Percentiles rank a stretch among this genome's conserved stretches.
Conservation (phyloP, 2,888 invertebrate genomes). For the Nysson spinosus region DNA sequence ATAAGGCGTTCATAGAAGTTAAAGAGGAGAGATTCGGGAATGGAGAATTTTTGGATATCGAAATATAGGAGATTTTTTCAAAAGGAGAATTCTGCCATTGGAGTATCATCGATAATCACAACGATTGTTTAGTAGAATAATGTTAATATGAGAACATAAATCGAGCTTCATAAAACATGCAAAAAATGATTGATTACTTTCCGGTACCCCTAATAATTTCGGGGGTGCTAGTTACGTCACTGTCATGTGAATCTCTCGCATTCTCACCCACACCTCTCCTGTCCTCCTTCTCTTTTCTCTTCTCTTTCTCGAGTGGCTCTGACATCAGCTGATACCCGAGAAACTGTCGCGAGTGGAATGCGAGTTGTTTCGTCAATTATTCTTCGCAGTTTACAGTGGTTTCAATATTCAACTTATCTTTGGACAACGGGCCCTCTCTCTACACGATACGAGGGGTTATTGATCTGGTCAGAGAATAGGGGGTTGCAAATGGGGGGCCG, state of each 20-base stretch:
- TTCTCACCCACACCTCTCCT: slow-evolving; percentile 26
- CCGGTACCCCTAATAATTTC: too few relatives aligned
- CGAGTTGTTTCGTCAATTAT: background rate
- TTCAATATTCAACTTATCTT: slow-evolving; percentile 15
- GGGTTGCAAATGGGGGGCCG: slow-evolving; percentile 42
- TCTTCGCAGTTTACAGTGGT: background rate
- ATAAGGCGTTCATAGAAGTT: too few relatives aligned
- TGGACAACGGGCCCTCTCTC: slow-evolving; percentile 7
- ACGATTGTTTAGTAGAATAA: too few relatives aligned
- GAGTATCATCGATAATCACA: too few relatives aligned
- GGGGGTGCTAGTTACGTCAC: slow-evolving; percentile 29
- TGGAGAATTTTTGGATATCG: too few relatives aligned
- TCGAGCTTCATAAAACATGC: too few relatives aligned
- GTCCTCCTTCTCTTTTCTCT: slow-evolving; percentile 33
- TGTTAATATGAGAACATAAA: too few relatives aligned
- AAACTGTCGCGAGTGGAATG: slow-evolving; percentile 7
- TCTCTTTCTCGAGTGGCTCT: slow-evolving; percentile 26
- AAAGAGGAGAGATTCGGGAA: too few relatives aligned
- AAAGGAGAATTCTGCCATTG: background rate
- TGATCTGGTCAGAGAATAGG: slow-evolving; percentile 56
- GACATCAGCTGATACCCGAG: slow-evolving; percentile 24
- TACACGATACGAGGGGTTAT: slow-evolving; percentile 56
- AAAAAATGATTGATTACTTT: too few relatives aligned
- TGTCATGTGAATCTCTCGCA: slow-evolving; percentile 24
- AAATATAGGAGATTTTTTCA: too few relatives aligned